Evolutionary conservation across 2,888 invertebrate species (phyloP).

Genomic region (Drosophila atripex): DNA sequence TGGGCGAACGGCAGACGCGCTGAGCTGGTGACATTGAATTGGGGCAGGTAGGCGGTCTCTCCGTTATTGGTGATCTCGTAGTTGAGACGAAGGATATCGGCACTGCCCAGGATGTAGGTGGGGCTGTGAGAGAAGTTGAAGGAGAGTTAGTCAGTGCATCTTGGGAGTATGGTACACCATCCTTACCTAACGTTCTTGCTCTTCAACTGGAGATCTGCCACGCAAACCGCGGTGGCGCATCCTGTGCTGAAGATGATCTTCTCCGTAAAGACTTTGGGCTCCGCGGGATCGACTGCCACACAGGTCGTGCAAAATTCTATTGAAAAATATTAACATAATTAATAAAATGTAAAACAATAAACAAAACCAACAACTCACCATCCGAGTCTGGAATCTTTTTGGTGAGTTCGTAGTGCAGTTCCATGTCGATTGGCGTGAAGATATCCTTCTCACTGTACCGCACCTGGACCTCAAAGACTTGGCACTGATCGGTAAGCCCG

Average conservation of each 20-base stretch:
- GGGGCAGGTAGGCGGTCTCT: conserved; percentile 85
- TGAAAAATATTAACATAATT: not conserved
- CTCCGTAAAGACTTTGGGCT: conserved; percentile 75
- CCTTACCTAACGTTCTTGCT: conserved; percentile 74
- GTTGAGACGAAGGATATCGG: conserved; percentile 75
- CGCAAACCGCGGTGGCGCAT: conserved; percentile 81
- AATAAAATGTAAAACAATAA: not conserved
- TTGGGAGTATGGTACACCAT: not conserved
- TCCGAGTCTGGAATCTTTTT: conserved; percentile 80
- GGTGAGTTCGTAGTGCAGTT: conserved; percentile 81
- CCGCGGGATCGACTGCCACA: conserved; percentile 83
- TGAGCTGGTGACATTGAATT: conserved; percentile 84
- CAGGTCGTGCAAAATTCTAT: conserved; percentile 82
- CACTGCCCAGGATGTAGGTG: conserved; percentile 81
- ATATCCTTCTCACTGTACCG: conserved; percentile 82
- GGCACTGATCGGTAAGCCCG: conserved; percentile 73
- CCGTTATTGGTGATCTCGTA: conserved; percentile 83
- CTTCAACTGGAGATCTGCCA: conserved; percentile 81
- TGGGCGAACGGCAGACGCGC: conserved; percentile 81
- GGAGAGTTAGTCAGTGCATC: not conserved
- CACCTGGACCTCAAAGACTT: conserved; percentile 78
- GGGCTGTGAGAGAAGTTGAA: conserved; percentile 59
- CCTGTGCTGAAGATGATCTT: conserved; percentile 84
- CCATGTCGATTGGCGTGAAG: conserved; percentile 83
- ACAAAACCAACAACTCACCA: conserved; percentile 51